These are phyloP conservation scores for Nyctereutes procyonoides DNA, from an alignment of 2,113 vertebrate genomes.

Conservation along the genomic window DNA sequence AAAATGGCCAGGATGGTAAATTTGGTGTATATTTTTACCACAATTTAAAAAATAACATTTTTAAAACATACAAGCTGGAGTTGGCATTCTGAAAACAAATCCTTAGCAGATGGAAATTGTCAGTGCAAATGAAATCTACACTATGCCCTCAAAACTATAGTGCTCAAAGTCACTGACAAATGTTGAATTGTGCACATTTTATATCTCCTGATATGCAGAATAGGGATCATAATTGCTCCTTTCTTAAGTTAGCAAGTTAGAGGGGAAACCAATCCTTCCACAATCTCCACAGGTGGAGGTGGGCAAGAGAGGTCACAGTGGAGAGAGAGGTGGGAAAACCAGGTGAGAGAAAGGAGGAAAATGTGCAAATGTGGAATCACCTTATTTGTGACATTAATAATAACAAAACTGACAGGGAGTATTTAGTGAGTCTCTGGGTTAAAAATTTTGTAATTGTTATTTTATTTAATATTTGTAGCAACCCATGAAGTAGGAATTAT, in stretches of 20 bases:
- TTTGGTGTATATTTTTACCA: background rate
- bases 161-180: background rate
- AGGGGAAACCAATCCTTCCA: background rate
- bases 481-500: background rate
- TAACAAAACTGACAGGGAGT: background rate
- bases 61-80: background rate
- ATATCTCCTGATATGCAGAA: background rate
- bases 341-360: background rate
- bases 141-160: background rate
- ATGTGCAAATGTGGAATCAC: background rate
- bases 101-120: background rate
- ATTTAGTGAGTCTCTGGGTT: background rate
- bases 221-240: background rate
- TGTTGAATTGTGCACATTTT: background rate
- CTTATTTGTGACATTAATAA: background rate
- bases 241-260: background rate
- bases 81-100: background rate
- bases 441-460: background rate
- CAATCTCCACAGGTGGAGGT: accelerated
- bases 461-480: background rate
- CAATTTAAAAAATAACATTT: background rate
- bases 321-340: too few species aligned
- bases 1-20: background rate
- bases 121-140: background rate
- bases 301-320: background rate